phyloP scores from a whole-genome alignment of 2,888 invertebrate species.

The Strigamia crassipes region DNA sequence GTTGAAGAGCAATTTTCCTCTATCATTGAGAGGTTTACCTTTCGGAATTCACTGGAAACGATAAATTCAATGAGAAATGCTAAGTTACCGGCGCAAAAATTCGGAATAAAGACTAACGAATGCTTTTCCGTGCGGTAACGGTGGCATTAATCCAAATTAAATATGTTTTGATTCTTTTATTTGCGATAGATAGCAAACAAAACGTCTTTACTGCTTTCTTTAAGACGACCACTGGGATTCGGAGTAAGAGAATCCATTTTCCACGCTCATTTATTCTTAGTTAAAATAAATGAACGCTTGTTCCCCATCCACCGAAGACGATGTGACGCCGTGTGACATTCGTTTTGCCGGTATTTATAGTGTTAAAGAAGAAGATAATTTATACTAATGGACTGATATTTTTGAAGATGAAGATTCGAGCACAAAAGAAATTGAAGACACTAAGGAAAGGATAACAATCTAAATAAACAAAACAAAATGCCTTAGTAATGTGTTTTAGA shows the following conservation, averaged over 20 bases:
- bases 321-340: background rate
- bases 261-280: slow-evolving; percentile 15
- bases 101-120: too few species aligned
- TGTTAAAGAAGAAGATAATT: too few species aligned
- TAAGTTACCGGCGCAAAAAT: background rate
- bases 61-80: background rate
- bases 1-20: background rate
- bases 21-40: background rate
- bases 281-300: slow-evolving; percentile 14
- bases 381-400: too few species aligned
- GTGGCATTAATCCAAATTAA: too few species aligned
- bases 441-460: too few species aligned
- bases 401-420: too few species aligned
- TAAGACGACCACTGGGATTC: background rate
- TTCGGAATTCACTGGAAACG: background rate
- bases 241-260: background rate
- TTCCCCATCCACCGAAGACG: background rate
- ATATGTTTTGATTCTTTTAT: background rate
- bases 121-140: too few species aligned
- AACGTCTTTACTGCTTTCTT: background rate
- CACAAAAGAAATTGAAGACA: too few species aligned
- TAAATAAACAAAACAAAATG: too few species aligned
- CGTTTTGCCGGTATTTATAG: background rate
- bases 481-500: too few species aligned
- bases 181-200: background rate